These are phyloP conservation scores for Chrysopilus asiliformis DNA, from an alignment of 2,888 invertebrate genomes.

Conservation along the genomic window DNA sequence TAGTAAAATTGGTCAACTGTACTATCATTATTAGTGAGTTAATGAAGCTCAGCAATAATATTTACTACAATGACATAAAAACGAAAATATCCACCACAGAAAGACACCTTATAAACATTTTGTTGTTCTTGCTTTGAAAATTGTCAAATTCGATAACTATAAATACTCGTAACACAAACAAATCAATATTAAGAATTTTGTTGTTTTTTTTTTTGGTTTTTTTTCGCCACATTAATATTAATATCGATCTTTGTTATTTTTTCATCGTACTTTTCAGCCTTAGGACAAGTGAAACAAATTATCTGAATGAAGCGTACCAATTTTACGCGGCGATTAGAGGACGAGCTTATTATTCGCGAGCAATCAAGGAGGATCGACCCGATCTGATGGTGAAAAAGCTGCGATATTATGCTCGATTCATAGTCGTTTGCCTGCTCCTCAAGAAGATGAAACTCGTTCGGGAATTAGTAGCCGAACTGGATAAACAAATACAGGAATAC, in stretches of 20 bases:
- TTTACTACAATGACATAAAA: not conserved
- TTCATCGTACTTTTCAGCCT: no score
- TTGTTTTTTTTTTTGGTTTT: no score
- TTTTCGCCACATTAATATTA: no score
- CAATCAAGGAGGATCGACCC: constrained; percentile 83
- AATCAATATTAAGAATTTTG: no score
- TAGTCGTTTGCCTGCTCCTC: constrained; percentile 86
- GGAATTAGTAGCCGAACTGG: constrained; percentile 82
- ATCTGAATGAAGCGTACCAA: constrained; percentile 89
- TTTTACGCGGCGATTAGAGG: constrained; percentile 93
- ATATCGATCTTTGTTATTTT: no score
- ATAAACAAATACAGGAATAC: constrained; percentile 89
- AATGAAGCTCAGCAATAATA: constrained; percentile 4
- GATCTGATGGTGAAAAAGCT: constrained; percentile 96
- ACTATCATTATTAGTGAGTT: constrained; percentile 95
- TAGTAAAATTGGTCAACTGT: constrained; percentile 95
- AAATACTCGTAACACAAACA: no score
- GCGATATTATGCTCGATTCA: constrained; percentile 88
- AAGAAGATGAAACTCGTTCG: constrained; percentile 87
- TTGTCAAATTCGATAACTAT: no score
- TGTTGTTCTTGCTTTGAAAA: no score
- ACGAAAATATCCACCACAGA: not conserved
- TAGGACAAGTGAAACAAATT: constrained; percentile 91
- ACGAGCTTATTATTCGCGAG: constrained; percentile 86
- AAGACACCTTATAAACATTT: no score